Conservation (phyloP, 2,888 invertebrate species). For the Gasteruption jaculator region DNA sequence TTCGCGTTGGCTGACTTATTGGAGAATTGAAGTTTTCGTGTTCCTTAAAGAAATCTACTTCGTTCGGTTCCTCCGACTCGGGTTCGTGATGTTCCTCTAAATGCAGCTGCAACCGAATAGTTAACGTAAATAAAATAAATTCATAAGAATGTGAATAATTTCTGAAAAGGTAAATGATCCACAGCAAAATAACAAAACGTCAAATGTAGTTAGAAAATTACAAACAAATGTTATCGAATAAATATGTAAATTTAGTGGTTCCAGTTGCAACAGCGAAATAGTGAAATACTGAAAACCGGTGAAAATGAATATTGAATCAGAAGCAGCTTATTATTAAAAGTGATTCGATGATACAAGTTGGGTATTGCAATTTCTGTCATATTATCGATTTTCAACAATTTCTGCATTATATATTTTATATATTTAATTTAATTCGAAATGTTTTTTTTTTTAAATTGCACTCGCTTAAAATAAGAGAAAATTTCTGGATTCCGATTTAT, state of each 20-base stretch:
- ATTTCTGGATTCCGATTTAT: too few relatives aligned
- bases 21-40: constrained; percentile 56
- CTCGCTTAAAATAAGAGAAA: too few relatives aligned
- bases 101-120: constrained; percentile 71
- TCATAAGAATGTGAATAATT: not conserved
- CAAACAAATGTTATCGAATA: not conserved
- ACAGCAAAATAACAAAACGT: too few relatives aligned
- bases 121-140: constrained; percentile 25
- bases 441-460: constrained; percentile 7
- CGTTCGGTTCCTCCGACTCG: constrained; percentile 62
- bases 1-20: too few relatives aligned
- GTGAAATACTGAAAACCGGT: too few relatives aligned
- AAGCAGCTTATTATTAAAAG: too few relatives aligned
- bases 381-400: too few relatives aligned
- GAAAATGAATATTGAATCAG: too few relatives aligned
- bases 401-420: not conserved
- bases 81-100: constrained; percentile 64
- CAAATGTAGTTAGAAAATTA: not conserved
- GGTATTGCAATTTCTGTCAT: too few relatives aligned
- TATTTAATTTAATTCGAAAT: constrained; percentile 5
- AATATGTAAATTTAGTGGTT: not conserved
- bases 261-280: too few relatives aligned
- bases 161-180: not conserved
- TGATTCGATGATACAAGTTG: too few relatives aligned
- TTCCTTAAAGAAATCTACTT: constrained; percentile 90